Percentiles rank a stretch among this genome's conserved stretches.
These are phyloP conservation scores for Mesoligia furuncula DNA, from an alignment of 2,888 invertebrate genomes.

Conservation along the genomic window DNA sequence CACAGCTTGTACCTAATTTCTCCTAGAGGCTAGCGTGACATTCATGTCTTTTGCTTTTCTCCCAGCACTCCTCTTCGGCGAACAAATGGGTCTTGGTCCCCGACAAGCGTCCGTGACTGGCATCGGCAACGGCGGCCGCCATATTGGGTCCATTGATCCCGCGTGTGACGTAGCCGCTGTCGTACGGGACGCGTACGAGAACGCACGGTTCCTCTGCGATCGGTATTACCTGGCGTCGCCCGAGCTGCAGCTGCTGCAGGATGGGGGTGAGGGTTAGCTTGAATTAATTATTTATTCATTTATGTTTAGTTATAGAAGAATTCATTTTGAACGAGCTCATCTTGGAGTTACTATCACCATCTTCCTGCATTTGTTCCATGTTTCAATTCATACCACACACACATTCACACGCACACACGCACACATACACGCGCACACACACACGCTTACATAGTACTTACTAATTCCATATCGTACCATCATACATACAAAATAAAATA, in stretches of 20 bases:
- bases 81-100: constrained; percentile 81
- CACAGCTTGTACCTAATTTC: neutral
- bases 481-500: neutral
- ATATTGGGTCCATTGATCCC: constrained; percentile 99
- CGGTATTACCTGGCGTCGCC: constrained; percentile 99
- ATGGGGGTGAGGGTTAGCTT: constrained; percentile 91
- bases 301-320: neutral
- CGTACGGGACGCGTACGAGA: constrained; percentile 98
- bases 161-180: constrained; percentile 97
- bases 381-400: neutral
- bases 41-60: neutral
- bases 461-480: neutral
- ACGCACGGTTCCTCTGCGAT: constrained; percentile 99
- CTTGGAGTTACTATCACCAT: neutral
- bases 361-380: neutral
- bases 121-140: constrained; percentile 92
- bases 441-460: neutral
- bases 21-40: neutral
- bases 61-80: constrained; percentile 95
- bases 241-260: constrained; percentile 94
- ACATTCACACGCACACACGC: too few relatives aligned
- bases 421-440: too few relatives aligned
- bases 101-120: constrained; percentile 83
- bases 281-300: neutral
- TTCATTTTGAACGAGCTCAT: neutral